Percentiles rank a stretch among this genome's conserved stretches.
These are phyloP conservation scores for Panopea generosa DNA, from an alignment of 2,888 invertebrate genomes.

Conservation along the genomic window DNA sequence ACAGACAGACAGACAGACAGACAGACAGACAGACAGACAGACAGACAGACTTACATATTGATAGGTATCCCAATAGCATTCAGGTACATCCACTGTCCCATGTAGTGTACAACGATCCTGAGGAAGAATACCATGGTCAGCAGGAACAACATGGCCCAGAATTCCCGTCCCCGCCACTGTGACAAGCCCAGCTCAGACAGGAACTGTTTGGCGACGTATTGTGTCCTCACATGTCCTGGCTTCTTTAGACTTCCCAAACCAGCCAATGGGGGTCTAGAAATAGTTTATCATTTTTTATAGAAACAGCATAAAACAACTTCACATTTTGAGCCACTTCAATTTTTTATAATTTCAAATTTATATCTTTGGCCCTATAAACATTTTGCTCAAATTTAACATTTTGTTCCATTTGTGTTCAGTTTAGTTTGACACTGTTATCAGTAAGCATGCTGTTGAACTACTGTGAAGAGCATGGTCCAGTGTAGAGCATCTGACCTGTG, in stretches of 20 bases:
- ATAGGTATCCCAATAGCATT: slow-evolving; percentile 79
- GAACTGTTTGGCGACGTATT: slow-evolving; percentile 81
- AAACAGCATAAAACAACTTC: too few species aligned
- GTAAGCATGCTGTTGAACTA: too few species aligned
- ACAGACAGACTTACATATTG: slow-evolving; percentile 79
- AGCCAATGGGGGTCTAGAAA: slow-evolving; percentile 75
- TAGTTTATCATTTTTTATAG: neutral
- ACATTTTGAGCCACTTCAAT: too few species aligned
- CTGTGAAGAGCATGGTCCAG: too few species aligned
- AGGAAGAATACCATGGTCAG: slow-evolving; percentile 82
- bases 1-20: too few species aligned
- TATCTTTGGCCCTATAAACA: too few species aligned
- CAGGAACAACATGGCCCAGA: slow-evolving; percentile 84
- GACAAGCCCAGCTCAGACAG: slow-evolving; percentile 82
- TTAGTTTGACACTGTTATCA: too few species aligned
- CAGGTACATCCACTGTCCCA: slow-evolving; percentile 83
- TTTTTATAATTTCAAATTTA: too few species aligned
- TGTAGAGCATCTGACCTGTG: too few species aligned
- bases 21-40: too few species aligned
- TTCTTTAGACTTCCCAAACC: slow-evolving; percentile 75
- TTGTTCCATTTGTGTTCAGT: too few species aligned
- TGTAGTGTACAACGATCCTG: slow-evolving; percentile 81
- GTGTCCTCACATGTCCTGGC: slow-evolving; percentile 75
- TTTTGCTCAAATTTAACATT: too few species aligned
- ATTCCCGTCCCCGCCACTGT: slow-evolving; percentile 83